Evolutionary conservation across 2,888 invertebrate species (phyloP), one percentile per base, ranked within the genome.

Genomic region (Pherbina coryleti): DNA sequence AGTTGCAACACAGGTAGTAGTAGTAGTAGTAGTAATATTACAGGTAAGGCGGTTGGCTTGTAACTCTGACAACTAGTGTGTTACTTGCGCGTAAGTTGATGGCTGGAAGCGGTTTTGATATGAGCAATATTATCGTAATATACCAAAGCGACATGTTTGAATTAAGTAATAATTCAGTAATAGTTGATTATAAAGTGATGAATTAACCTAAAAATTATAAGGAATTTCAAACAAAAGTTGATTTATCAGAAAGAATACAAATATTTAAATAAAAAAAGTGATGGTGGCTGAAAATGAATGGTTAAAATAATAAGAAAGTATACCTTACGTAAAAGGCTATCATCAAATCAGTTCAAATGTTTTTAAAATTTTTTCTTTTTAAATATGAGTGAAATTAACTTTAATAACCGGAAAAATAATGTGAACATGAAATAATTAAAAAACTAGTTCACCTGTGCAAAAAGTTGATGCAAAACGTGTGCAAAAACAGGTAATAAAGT

Each of bases 1-100:
- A 25, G 67, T 67, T 75, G 67, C 55, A 75, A 19, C 75, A 75
- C 67, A 75, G 67, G 75, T 75, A 66, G 67, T 57, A 17, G 25
- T 22, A 11, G 57, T 49, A 9, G 75, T 75, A 66, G 67, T 57
- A 17, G 25, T 22, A 11, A 19, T 49, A 9, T 69, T 69, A 37
- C 64, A 31, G 44, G 25, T 51, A 70, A 53, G 53, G 17, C 60
- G n/a, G 60, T 19, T 31, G 28, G 55, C 9, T 34, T 34, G 67
- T 67, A 34, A 37, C 7, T 44, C 66, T n/a, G 69, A 25, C 69
- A 51, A 49, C 22, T 25, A 69, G 69, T 25, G 31, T 37, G 7
- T 22, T 17, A 14, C 34, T 60, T 17, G 62, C n/a, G 34, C 11
- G 51, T 53, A 28, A 66, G 74, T 74, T 64, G 74, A 66, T 31